Evolutionary conservation across 2,113 vertebrate species (phyloP).

Genomic region (Prionailurus viverrinus): DNA sequence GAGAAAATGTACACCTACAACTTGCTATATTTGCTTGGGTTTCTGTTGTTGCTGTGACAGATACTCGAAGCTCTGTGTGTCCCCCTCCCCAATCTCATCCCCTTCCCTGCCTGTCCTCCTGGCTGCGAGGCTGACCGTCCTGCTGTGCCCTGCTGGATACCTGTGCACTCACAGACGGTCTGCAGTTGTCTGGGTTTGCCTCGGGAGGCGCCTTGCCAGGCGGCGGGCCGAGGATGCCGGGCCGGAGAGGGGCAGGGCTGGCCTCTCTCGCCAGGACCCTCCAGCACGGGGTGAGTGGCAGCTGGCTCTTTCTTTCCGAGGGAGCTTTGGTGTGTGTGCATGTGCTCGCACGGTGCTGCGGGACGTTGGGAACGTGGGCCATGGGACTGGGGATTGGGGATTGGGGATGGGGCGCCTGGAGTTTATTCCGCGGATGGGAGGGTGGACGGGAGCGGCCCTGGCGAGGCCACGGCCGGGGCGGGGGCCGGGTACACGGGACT

Average conservation of each 20-base stretch:
- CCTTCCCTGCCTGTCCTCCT: neutral
- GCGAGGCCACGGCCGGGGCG: neutral
- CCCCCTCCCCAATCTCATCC: neutral
- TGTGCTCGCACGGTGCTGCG: too few species aligned
- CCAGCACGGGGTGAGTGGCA: neutral
- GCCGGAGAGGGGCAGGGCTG: neutral
- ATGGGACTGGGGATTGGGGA: too few species aligned
- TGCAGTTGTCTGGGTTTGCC: neutral
- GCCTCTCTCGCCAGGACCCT: neutral
- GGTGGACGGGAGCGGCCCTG: neutral
- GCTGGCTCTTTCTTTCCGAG: too few species aligned
- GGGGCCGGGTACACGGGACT: neutral
- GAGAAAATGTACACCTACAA: neutral
- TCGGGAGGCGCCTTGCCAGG: neutral
- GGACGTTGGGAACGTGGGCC: neutral
- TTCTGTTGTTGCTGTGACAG: neutral
- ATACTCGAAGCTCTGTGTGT: too few species aligned
- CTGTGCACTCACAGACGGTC: neutral
- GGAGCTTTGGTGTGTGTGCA: neutral
- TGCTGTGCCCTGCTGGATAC: too few species aligned
- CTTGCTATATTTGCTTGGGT: neutral
- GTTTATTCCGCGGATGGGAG: neutral
- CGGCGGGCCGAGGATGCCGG: fast-evolving
- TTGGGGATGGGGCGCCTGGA: neutral
- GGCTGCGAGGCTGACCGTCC: neutral